These are phyloP conservation scores for Ptychobarbus kaznakovi DNA, from an alignment of 2,797 vertebrate genomes.

Conservation along the genomic window DNA sequence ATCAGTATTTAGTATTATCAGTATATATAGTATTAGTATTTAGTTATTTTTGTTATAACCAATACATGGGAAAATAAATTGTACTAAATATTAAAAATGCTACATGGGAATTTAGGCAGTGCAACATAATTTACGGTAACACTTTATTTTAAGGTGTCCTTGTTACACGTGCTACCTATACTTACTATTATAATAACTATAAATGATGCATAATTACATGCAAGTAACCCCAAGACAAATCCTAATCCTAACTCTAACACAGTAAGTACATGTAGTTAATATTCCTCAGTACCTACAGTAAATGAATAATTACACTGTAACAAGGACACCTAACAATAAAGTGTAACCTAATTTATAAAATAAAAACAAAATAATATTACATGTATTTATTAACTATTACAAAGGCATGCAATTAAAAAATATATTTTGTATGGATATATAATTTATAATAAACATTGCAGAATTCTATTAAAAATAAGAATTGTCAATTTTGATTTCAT, in stretches of 20 bases:
- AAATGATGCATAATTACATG: neutral
- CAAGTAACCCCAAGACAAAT: neutral
- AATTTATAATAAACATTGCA: neutral
- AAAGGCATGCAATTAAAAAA: neutral
- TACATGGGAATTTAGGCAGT: slow-evolving; percentile 59
- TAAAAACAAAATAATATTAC: neutral
- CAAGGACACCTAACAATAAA: neutral
- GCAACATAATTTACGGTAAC: slow-evolving; percentile 58
- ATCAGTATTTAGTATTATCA: neutral
- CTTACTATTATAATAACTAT: neutral
- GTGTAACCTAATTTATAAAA: neutral
- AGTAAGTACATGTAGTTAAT: neutral
- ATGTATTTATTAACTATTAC: neutral
- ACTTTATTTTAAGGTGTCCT: neutral
- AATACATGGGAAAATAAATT: no score
- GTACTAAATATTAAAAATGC: neutral
- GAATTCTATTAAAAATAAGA: neutral
- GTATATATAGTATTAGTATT: neutral
- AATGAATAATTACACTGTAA: neutral
- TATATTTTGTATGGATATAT: neutral
- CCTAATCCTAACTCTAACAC: neutral
- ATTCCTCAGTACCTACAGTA: neutral
- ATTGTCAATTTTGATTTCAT: neutral
- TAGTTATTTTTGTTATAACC: neutral
- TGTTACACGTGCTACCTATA: no score